Conservation (phyloP, 2,113 vertebrate genomes). For the Alligator sinensis region DNA sequence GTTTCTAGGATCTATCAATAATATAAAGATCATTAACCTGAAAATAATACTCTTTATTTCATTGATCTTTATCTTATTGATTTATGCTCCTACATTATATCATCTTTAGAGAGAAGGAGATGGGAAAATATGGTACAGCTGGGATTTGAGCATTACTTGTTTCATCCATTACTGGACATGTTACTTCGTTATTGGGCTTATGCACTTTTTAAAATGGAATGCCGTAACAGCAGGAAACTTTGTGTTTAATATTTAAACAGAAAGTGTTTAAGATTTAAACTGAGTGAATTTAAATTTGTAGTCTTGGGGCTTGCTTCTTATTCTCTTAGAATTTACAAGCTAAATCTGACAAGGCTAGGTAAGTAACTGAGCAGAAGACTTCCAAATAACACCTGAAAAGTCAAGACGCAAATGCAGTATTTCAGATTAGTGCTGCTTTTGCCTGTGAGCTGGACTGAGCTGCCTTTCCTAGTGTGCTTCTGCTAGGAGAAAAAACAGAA, state of each 20-base stretch:
- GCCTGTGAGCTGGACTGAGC: not conserved
- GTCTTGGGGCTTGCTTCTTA: not conserved
- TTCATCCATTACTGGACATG: not conserved
- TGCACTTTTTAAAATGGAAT: constrained; percentile 46
- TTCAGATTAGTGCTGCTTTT: not conserved
- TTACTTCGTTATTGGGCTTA: constrained; percentile 4
- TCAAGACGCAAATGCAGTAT: not conserved
- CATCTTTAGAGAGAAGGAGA: not conserved
- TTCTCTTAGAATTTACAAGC: not conserved
- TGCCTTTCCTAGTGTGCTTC: not conserved
- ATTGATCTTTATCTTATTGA: constrained; percentile 12
- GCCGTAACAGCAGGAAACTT: not conserved
- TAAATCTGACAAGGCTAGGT: not conserved
- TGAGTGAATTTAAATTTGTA: not conserved
- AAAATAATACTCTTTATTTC: not conserved
- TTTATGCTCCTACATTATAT: not conserved
- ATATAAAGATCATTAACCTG: not conserved
- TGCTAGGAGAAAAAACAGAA: not conserved
- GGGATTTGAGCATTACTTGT: constrained; percentile 5
- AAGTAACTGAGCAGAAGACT: not conserved
- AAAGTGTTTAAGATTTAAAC: not conserved
- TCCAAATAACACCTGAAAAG: not conserved
- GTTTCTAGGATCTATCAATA: too few relatives aligned
- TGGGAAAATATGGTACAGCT: not conserved
- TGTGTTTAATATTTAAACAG: constrained; percentile 59